Evolutionary conservation across 2,113 vertebrate species (phyloP).

Genomic region (Dromaius novaehollandiae): DNA sequence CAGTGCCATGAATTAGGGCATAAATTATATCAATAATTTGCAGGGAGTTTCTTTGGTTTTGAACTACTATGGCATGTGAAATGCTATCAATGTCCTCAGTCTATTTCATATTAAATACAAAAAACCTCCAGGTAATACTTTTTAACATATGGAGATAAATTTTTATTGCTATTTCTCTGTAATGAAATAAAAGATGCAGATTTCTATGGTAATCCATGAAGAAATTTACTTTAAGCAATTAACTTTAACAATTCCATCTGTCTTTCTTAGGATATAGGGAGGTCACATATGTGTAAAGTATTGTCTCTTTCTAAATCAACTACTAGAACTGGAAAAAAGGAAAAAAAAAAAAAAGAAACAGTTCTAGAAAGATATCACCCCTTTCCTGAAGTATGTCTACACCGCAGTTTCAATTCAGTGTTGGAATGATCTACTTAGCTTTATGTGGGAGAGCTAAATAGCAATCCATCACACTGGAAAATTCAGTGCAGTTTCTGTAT

Average conservation of each 20-base stretch:
- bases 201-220: background rate
- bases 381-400: background rate
- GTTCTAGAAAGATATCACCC: background rate
- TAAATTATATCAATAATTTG: background rate
- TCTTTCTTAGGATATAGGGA: background rate
- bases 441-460: background rate
- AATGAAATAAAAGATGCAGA: background rate
- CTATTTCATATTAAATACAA: background rate
- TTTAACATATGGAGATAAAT: background rate
- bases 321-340: background rate
- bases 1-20: background rate
- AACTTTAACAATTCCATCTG: background rate
- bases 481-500: background rate
- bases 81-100: background rate
- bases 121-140: background rate
- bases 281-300: background rate
- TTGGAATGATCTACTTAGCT: background rate
- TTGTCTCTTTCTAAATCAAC: background rate
- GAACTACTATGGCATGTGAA: background rate
- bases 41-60: background rate
- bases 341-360: rapidly evolving
- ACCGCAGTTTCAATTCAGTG: background rate
- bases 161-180: background rate
- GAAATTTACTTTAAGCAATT: background rate
- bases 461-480: rapidly evolving